Conservation (phyloP, 2,888 invertebrate species). For the Blastobasis adustella region DNA sequence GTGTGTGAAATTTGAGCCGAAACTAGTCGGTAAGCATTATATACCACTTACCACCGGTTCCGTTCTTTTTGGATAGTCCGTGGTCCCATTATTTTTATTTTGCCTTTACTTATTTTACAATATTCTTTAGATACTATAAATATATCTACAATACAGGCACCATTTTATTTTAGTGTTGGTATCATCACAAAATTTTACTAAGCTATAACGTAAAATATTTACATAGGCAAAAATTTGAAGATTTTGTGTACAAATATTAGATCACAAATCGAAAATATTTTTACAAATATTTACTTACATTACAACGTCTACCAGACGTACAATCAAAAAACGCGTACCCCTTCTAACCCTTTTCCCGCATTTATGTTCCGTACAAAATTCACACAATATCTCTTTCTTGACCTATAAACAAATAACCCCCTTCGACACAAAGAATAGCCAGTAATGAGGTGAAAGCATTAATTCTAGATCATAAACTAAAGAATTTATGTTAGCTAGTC, state of each 20-base stretch:
- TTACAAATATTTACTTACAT: conserved; percentile 48
- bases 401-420: conserved; percentile 62
- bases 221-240: no score
- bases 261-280: no score
- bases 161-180: no score
- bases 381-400: conserved; percentile 68
- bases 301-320: conserved; percentile 71
- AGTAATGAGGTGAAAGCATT: conserved; percentile 66
- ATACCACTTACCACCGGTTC: no score
- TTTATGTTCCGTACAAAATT: conserved; percentile 24
- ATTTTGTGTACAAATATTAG: no score
- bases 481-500: conserved; percentile 63
- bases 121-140: not conserved
- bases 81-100: not conserved
- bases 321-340: conserved; percentile 27
- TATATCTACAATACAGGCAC: not conserved
- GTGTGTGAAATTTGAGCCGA: no score
- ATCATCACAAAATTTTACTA: no score
- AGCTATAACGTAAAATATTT: no score
- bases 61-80: no score
- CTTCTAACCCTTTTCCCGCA: conserved; percentile 28
- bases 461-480: conserved; percentile 70
- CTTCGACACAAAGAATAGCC: conserved; percentile 54
- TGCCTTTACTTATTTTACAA: not conserved
- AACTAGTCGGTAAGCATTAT: no score